phyloP scores from a whole-genome alignment of 2,113 vertebrate genomes.

The Naja naja region DNA sequence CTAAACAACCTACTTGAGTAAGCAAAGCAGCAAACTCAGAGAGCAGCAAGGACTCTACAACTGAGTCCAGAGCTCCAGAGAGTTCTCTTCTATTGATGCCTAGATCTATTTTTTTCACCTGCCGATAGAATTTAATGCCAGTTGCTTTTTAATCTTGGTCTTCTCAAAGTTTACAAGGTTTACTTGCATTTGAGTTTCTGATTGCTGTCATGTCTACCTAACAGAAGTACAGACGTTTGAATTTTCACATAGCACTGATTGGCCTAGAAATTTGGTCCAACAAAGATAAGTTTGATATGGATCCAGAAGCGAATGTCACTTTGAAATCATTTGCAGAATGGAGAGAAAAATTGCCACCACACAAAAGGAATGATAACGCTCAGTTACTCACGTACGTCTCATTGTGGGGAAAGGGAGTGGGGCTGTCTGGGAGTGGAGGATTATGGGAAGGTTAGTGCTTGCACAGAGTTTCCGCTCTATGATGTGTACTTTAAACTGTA shows the following conservation, averaged over 20 bases:
- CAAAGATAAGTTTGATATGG: conserved; percentile 46
- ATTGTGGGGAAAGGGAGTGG: not conserved
- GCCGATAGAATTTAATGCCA: not conserved
- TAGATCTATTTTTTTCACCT: not conserved
- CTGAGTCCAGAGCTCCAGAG: not conserved
- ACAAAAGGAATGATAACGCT: too few relatives aligned
- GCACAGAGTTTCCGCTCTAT: too few relatives aligned
- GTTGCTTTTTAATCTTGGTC: not conserved
- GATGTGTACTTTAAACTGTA: not conserved
- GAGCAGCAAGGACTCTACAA: not conserved
- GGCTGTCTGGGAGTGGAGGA: not conserved
- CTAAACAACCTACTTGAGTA: not conserved
- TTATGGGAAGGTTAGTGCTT: not conserved
- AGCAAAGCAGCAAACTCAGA: not conserved
- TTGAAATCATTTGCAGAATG: conserved; percentile 79
- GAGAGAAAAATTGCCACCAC: conserved; percentile 68
- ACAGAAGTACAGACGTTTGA: conserved; percentile 77
- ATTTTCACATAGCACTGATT: too few relatives aligned
- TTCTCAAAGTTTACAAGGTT: not conserved
- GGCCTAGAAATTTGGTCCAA: too few relatives aligned
- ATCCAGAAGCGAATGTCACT: conserved; percentile 47
- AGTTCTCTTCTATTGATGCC: not conserved
- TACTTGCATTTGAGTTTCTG: fast-evolving
- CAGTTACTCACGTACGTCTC: too few relatives aligned
- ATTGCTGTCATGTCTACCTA: not conserved